Conservation (phyloP, 2,113 vertebrate genomes). For the Philantomba maxwellii region DNA sequence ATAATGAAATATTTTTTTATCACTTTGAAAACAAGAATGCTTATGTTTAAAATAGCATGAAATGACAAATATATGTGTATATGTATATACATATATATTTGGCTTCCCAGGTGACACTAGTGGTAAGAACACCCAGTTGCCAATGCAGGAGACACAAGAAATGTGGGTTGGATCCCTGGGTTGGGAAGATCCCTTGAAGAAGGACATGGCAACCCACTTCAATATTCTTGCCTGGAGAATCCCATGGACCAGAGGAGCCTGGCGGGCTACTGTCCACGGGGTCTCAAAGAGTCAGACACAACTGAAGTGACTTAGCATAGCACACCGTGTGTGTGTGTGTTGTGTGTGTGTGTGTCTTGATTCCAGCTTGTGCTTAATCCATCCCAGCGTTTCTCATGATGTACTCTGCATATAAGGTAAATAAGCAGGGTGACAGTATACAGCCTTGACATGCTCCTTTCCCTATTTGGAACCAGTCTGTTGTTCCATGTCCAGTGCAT, state of each 20-base stretch:
- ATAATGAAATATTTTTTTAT: neutral
- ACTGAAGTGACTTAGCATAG: neutral
- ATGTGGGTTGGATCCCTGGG: neutral
- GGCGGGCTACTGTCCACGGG: fast-evolving
- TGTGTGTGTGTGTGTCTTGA: neutral
- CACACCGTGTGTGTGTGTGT: neutral
- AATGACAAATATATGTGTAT: neutral
- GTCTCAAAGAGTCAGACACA: neutral
- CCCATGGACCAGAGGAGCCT: neutral
- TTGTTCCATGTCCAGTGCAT: neutral
- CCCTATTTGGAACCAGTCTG: neutral
- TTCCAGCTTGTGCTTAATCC: neutral
- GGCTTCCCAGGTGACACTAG: neutral
- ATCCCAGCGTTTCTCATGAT: neutral
- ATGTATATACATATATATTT: neutral
- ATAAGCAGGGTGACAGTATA: neutral
- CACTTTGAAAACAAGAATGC: neutral
- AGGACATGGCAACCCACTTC: neutral
- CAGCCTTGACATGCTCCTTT: neutral
- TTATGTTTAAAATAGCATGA: neutral
- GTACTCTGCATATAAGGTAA: too few species aligned
- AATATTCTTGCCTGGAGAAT: neutral
- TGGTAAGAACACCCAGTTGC: neutral
- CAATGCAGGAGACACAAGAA: neutral
- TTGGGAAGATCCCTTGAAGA: neutral